These are phyloP conservation scores for Pseudochirops corinnae DNA, from an alignment of 2,797 vertebrate species.

Conservation along the genomic window DNA sequence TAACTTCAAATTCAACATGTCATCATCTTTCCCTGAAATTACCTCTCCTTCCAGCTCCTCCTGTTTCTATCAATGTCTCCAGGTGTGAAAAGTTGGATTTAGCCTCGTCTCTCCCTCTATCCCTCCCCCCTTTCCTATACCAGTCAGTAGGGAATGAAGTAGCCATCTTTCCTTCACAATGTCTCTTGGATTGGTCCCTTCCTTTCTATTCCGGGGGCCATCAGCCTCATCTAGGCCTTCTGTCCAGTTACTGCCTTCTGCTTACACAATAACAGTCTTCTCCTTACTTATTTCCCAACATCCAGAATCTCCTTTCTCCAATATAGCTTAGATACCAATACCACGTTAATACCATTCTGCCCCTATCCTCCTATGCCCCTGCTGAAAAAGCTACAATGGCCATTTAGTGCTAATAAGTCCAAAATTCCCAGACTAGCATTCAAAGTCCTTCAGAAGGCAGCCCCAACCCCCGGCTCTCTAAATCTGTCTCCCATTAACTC, in stretches of 20 bases:
- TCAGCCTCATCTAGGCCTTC: neutral
- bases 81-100: neutral
- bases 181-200: constrained; percentile 10
- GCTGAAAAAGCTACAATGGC: neutral
- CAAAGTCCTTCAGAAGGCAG: neutral
- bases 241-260: neutral
- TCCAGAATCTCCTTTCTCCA: neutral
- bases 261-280: no score
- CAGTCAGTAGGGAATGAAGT: neutral
- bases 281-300: neutral
- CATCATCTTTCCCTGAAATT: neutral
- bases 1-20: neutral
- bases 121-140: neutral
- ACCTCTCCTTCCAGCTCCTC: neutral
- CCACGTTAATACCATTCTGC: neutral
- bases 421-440: neutral
- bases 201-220: neutral
- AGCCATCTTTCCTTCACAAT: neutral
- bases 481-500: neutral
- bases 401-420: neutral
- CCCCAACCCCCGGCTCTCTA: neutral
- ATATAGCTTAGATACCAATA: neutral
- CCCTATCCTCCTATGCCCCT: neutral
- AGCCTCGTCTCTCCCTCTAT: neutral
- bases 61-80: neutral